Conservation (phyloP, 2,797 vertebrate genomes). For the Sebastes cheni region DNA sequence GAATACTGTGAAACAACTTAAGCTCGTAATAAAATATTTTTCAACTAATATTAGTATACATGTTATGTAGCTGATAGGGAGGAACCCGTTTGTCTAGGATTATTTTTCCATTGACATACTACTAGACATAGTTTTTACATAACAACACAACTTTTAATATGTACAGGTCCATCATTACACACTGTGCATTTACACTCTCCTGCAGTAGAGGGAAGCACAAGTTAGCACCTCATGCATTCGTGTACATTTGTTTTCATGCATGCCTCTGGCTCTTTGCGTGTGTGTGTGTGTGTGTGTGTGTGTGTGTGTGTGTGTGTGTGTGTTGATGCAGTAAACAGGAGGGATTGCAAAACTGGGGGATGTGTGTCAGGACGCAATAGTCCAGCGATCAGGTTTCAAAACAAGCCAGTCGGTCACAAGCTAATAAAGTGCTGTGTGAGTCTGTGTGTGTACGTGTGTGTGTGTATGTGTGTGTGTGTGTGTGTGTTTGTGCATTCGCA, state of each 20-base stretch:
- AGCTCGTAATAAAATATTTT: background rate
- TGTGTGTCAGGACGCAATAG: conserved; percentile 30
- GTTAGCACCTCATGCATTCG: background rate
- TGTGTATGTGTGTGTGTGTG: background rate
- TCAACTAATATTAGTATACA: background rate
- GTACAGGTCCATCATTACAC: background rate
- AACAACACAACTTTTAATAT: background rate
- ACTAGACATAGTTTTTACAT: background rate
- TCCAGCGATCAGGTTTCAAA: conserved; percentile 66
- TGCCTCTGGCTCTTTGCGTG: background rate
- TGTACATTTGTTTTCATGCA: background rate
- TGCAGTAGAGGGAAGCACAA: background rate
- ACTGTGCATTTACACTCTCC: background rate
- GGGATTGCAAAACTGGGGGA: conserved; percentile 58
- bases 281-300: background rate
- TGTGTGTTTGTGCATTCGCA: background rate
- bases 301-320: background rate
- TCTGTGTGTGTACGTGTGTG: background rate
- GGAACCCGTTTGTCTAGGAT: background rate
- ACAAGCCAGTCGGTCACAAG: conserved; percentile 58
- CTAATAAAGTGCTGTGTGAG: background rate
- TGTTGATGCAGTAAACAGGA: conserved; percentile 57
- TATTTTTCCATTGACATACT: background rate
- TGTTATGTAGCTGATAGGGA: background rate
- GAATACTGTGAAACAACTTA: background rate